Evolutionary conservation across 2,797 vertebrate species (phyloP), one percentile per base, ranked within the genome.

Genomic region (Tadarida brasiliensis): DNA sequence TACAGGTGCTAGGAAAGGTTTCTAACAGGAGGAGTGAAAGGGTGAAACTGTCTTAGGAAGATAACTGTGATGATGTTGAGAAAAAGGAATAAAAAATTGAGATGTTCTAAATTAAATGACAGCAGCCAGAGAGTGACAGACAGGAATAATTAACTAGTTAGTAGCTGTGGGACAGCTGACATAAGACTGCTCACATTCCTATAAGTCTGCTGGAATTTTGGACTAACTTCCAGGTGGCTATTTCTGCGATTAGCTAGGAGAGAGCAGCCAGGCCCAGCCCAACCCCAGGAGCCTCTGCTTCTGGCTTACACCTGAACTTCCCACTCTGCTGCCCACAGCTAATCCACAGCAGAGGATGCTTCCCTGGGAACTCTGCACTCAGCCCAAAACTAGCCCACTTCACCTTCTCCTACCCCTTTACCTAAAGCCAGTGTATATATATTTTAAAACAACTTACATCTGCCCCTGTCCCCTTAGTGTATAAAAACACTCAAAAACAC

Each of bases 11-110:
- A 65, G 24, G 5, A 87, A 87, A 80, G 22, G 14, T 85, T 68
- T 82, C 87, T 89, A 81, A 61, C 9, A 95, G 20, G 12, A 94
- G 24, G 12, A 68, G 7, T 51, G 16, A 54, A 94, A 87, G n/a
- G 51, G 4, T 67, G 70, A 90, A 49, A 70, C 2, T 65, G 33
- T 76, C 85, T 86, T 91, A 85, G 56, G 14, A 59, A 76, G 39
- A 44, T 30, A 90, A 89, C 61, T 80, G 22, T 70, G 11, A 47
- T 51, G 68, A 85, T 35, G 51, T 26, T 56, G 51, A 78, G 19
- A 24, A 24, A 54, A 76, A 71, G 7, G 7, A 44, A 44, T 5
- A 49, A 76, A 54, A 56, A 33, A 10, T 65, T 28, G 77, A 51
- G 44, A 26, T 67, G 47, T 17, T 33, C 81, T 17, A n/a, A 22